A percentile compares a stretch with the other conserved stretches of the same genome.
phyloP scores from a whole-genome alignment of 2,888 invertebrate genomes.

The Leptarthrus brevirostris region DNA sequence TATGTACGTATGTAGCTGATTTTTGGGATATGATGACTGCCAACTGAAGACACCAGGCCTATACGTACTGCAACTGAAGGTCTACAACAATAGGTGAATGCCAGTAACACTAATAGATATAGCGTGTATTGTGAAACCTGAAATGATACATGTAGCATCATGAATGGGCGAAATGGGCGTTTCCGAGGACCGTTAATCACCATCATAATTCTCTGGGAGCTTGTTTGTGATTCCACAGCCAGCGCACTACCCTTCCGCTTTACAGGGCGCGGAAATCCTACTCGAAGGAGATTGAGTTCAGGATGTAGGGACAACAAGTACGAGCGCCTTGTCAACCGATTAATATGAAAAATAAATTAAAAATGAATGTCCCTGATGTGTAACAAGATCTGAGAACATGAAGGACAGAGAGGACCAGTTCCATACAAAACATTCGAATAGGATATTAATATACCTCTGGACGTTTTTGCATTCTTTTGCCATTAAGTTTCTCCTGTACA shows the following conservation, averaged over 20 bases:
- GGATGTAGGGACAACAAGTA: slow-evolving; percentile 1
- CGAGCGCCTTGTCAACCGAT: slow-evolving; percentile 25
- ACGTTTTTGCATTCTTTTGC: too few relatives aligned
- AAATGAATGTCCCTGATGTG: slow-evolving; percentile 23
- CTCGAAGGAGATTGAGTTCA: slow-evolving; percentile 9
- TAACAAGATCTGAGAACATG: not conserved
- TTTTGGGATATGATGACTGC: slow-evolving; percentile 4
- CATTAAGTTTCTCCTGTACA: too few relatives aligned
- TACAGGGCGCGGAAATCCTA: slow-evolving; percentile 11
- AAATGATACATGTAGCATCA: slow-evolving; percentile 47
- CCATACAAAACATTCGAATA: too few relatives aligned
- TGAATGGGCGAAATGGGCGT: slow-evolving; percentile 51
- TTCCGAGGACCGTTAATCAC: slow-evolving; percentile 53
- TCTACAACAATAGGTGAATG: slow-evolving; percentile 11
- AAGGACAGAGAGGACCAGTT: not conserved
- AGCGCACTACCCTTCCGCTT: slow-evolving; percentile 39
- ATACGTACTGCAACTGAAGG: slow-evolving; percentile 1
- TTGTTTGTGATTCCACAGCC: slow-evolving; percentile 49
- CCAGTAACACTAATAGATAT: slow-evolving; percentile 27
- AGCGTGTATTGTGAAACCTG: slow-evolving; percentile 37
- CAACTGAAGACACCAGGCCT: slow-evolving; percentile 9
- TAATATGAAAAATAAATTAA: slow-evolving; percentile 42
- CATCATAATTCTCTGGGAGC: slow-evolving; percentile 52
- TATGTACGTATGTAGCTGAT: slow-evolving; percentile 16
- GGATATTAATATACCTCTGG: too few relatives aligned